Base-by-base conservation (phyloP, 2,888 invertebrate species). In the Macaria liturata region DNA sequence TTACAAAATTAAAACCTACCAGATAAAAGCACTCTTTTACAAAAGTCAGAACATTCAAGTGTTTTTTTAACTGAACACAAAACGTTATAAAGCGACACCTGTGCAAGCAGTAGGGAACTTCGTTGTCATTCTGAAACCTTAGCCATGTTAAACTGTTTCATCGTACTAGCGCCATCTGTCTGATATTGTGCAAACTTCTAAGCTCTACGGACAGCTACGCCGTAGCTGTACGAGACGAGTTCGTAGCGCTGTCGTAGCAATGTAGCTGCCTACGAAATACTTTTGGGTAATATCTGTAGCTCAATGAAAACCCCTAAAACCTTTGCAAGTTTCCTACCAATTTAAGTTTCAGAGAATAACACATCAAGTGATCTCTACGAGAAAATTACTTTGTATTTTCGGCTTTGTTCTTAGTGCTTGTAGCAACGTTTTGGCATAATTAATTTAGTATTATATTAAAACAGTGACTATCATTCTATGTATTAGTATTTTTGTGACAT, bases 41-140 rank as follows among this genome's bases (percentile, higher is more conserved):
- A 20, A 20, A 20, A 20, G 20, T 20, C 20, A 20, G 20, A 20
- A 20, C 20, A 20, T 20, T 20, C 20, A 20, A 42, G 42, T 9
- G 9, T 42, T 42, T 1, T n/a, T n/a, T n/a, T n/a, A n/a, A n/a
- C n/a, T n/a, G n/a, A 8, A 42, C 42, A 42, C 7, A 37, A 37
- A 37, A 4, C 34, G 5, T 7, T 37, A 6, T 37, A 42, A n/a
- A 60, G 43, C 52, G 59, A 55, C 59, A 60, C 52, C 59, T 56
- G 6, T 42, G 45, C 7, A n/a, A 32, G 4, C 32, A 43, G 30
- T 43, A 43, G 20, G 43, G 30, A 55, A 60, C 59, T 60, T 52
- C 50, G 34, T 43, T 8, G 42, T 4, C 9, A 20, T n/a, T 9
- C n/a, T 6, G 34, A 39, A 46, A 8, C 45, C 34, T 37, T 1